Base-by-base conservation (phyloP, 2,113 vertebrate genomes). In the Hemiprocne comata region DNA sequence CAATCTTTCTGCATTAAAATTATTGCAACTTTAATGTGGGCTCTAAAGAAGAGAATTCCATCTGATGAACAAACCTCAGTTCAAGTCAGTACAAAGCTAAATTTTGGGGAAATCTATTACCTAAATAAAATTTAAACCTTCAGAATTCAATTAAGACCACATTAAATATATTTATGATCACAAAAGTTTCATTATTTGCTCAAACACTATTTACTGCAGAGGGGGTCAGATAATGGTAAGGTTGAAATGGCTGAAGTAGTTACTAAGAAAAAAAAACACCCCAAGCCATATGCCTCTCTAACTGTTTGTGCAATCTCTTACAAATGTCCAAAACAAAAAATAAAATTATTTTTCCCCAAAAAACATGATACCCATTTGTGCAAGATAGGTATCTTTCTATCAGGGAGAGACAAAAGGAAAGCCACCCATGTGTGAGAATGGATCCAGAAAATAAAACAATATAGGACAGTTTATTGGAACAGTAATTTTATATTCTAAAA, bases 1-100 rank as follows among this genome's bases (percentile, higher is more conserved):
- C 46, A 83, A 70, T 36, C 26, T n/a, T 58, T 70, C 80, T 21
- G 34, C n/a, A 55, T 55, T 64, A 58, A 24, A 15, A 17, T 31
- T 38, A 80, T 6, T 1, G 0, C 1, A 1, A 34, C 33, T 67
- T 79, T 61, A 76, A 79, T 3, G 2, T 17, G 33, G 48, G 9
- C 18, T 88, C 67, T 53, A 46, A 78, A 82, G 13, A 6, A 86
- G 11, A 5, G 17, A 72, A 83, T 29, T 51, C 29, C 6, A 46
- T 7, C 23, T 0, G 1, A 46, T 29, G 34, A 69, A 38, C 20
- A 85, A 82, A 79, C 20, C 58, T 75, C 66, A 74, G 38, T 25
- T 65, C 40, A 61, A 89, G 48, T 33, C 29, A 85, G 23, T 8
- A 85, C 25, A 79, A 74, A 72, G 34, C 29, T 26, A 40, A 12